Conservation (phyloP, 2,797 vertebrate genomes). For the Leucoraja ocellata region DNA sequence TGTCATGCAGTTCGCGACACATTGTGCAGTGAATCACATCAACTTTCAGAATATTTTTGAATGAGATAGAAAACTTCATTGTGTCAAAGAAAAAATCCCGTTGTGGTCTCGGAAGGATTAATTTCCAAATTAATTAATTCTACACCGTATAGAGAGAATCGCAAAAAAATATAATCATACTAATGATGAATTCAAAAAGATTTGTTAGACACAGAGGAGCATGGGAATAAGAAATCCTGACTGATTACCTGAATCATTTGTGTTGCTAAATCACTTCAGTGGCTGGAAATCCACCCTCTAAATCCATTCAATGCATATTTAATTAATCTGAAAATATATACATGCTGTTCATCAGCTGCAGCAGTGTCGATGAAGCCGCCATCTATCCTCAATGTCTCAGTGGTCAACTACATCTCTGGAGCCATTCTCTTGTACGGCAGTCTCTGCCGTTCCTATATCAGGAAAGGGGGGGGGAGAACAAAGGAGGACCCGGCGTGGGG, state of each 20-base stretch:
- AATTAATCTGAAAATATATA: conserved; percentile 3
- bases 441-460: too few species aligned
- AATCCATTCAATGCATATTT: not conserved
- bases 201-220: not conserved
- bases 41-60: not conserved
- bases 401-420: too few species aligned
- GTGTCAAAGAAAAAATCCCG: not conserved
- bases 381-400: too few species aligned
- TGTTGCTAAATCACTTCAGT: not conserved
- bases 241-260: not conserved
- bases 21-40: not conserved
- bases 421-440: too few species aligned
- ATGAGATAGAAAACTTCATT: not conserved
- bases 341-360: too few species aligned
- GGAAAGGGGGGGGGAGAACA: too few species aligned
- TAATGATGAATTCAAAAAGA: conserved; percentile 12
- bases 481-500: too few species aligned
- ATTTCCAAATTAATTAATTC: not conserved
- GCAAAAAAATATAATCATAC: not conserved
- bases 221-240: not conserved
- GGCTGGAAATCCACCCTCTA: not conserved
- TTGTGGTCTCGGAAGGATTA: not conserved
- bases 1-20: not conserved
- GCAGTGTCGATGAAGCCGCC: too few species aligned
- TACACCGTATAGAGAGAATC: not conserved